phyloP scores from a whole-genome alignment of 1,140 invertebrate species.

The Dendrolimus punctatus region DNA sequence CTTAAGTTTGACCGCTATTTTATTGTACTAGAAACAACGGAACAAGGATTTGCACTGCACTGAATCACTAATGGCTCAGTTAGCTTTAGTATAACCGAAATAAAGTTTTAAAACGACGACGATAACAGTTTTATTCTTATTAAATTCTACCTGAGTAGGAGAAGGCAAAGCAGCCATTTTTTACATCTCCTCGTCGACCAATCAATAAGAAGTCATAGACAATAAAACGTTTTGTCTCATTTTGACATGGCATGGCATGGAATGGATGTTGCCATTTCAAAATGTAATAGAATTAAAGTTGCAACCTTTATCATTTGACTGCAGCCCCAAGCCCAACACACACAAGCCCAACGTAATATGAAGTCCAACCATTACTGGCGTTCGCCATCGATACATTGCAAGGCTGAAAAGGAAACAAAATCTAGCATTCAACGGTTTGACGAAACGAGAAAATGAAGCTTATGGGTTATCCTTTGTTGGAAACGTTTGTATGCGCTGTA shows the following conservation, averaged over 20 bases:
- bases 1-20: constrained; percentile 38
- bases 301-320: too few species aligned
- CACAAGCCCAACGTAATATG: too few species aligned
- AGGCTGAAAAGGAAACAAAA: too few species aligned
- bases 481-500: too few species aligned
- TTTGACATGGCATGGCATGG: not conserved
- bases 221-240: constrained; percentile 19
- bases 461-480: too few species aligned
- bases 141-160: constrained; percentile 76
- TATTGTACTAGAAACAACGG: constrained; percentile 16
- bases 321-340: too few species aligned
- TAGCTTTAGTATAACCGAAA: constrained; percentile 16
- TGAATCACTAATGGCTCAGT: constrained; percentile 22
- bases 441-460: too few species aligned
- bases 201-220: constrained; percentile 66
- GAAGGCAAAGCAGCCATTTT: constrained; percentile 82
- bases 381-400: too few species aligned
- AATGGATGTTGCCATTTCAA: not conserved
- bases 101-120: constrained; percentile 20
- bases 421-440: too few species aligned
- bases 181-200: constrained; percentile 71
- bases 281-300: too few species aligned
- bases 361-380: too few species aligned
- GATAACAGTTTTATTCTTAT: constrained; percentile 42
- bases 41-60: constrained; percentile 20